Evolutionary conservation across 2,888 invertebrate species (phyloP), one percentile per base, ranked within the genome.

Genomic region (Mechanitis mazaeus): DNA sequence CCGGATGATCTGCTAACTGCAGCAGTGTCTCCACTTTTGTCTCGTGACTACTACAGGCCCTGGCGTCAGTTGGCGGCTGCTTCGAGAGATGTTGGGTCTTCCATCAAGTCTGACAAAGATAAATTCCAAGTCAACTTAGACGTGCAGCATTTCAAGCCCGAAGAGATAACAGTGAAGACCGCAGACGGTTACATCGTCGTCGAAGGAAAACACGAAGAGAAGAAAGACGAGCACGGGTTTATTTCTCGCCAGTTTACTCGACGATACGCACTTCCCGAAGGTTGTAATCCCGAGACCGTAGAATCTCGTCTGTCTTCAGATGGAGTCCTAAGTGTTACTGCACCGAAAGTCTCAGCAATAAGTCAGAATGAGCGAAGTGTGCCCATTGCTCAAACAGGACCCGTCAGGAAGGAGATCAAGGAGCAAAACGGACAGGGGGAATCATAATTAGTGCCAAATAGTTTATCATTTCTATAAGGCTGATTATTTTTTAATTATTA

Each of bases 201-300:
- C 33, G 94, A 95, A 77, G 95, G 93, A 0, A 94, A 93, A 73
- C 95, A 96, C 71, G 94, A 94, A 69, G 95, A 95, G 75, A 93
- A 93, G 72, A 91, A 92, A 63, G 94, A 95, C 67, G 92, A 93
- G 38, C 93, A 94, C 71, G 95, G 95, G 0, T 93, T 86, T 68
- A 92, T 95, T 66, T 93, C 94, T 3, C 90, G 94, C 35, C 94
- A 95, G 70, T 94, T 95, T 71, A 91, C 93, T 46, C 91, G 95
- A 45, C 91, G 93, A 66, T 96, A 95, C 75, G 83, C 92, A 28
- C 77, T 96, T 59, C 95, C 96, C 0, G 91, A 93, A 71, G 94
- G 93, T 12, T 93, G 93, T 55, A 92, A 93, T 65, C 85, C 94
- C 1, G 92, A 92, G 58, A 90, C 91, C 28, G 93, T 96, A 0